phyloP scores from a whole-genome alignment of 2,888 invertebrate species.

The Chymomyza fuscimana region DNA sequence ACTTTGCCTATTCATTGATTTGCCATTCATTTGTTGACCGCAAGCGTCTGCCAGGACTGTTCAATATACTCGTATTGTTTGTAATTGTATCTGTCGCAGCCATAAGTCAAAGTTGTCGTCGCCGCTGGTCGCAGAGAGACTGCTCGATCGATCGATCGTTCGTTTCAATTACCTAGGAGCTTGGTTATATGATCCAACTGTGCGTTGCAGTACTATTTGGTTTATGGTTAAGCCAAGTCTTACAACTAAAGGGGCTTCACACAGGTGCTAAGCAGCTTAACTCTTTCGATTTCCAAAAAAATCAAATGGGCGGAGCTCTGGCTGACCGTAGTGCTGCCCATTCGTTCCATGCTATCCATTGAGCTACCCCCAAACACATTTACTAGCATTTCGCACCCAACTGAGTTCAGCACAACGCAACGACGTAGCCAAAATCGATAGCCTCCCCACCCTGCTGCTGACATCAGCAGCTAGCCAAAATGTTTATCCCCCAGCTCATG shows the following conservation, averaged over 20 bases:
- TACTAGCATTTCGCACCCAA: not conserved
- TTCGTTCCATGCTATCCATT: not conserved
- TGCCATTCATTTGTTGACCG: constrained; percentile 57
- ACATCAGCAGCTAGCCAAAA: not conserved
- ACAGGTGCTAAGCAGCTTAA: not conserved
- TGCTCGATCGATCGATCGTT: not conserved
- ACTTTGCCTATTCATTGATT: constrained; percentile 4
- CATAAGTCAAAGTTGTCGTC: constrained; percentile 67
- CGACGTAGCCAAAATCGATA: constrained; percentile 58
- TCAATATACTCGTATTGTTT: constrained; percentile 1
- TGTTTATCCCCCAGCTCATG: constrained; percentile 5
- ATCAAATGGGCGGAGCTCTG: not conserved
- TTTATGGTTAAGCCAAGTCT: not conserved
- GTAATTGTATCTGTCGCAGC: constrained; percentile 70
- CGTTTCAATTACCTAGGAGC: not conserved
- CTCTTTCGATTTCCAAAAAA: not conserved
- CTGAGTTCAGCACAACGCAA: constrained; percentile 7
- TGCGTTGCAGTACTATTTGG: not conserved
- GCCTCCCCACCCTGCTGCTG: constrained; percentile 31
- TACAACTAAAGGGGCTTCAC: too few relatives aligned
- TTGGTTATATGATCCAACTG: not conserved
- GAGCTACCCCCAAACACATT: not conserved
- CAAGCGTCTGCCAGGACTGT: constrained; percentile 31
- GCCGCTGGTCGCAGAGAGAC: constrained; percentile 8
- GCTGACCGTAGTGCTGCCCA: not conserved